Evolutionary conservation across 2,797 vertebrate genomes (phyloP), one percentile per base, ranked within the genome.

Genomic region (Chiloscyllium punctatum): DNA sequence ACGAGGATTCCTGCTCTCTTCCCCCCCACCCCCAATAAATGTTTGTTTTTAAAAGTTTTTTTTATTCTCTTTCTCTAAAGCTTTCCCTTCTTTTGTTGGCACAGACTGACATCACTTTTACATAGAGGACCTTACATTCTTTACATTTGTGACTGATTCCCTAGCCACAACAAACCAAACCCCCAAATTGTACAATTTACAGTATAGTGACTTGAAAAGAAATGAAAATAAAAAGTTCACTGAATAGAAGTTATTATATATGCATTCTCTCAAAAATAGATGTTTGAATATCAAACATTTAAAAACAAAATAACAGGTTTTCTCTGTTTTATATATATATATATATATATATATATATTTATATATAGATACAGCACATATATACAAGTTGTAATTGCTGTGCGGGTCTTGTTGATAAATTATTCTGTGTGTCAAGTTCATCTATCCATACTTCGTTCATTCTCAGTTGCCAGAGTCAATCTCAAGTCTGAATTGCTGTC

Each of bases 241-340:
- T 92, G 37, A 92, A 69, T 69, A 92, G 90, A 92, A 92, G 90
- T 92, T 92, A 84, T 84, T 84, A 92, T 92, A 92, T 92, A 91
- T 42, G 90, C 90, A 92, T 92, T 42, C 90, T 92, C 90, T 92
- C 90, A 92, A 92, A 92, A 92, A 92, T 92, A 92, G 90, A 92
- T 92, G 90, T 92, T 92, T 92, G 90, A 92, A 92, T 92, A 92
- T 92, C 90, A 92, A 92, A 92, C 90, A 92, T 42, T 62, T 92
- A 42, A 92, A 92, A 92, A 69, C n/a, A 92, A 92, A 92, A 92
- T 92, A 92, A 92, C 62, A 68, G n/a, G 42, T 69, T n/a, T 69
- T 90, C 37, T 91, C 57, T 92, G n/a, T 92, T 7, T 91, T 66
- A 66, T 2, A 57, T 42, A n/a, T 62, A 62, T 90, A n/a, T 62